Conservation (phyloP, 2,113 vertebrate species). For the Barbus barbus region DNA sequence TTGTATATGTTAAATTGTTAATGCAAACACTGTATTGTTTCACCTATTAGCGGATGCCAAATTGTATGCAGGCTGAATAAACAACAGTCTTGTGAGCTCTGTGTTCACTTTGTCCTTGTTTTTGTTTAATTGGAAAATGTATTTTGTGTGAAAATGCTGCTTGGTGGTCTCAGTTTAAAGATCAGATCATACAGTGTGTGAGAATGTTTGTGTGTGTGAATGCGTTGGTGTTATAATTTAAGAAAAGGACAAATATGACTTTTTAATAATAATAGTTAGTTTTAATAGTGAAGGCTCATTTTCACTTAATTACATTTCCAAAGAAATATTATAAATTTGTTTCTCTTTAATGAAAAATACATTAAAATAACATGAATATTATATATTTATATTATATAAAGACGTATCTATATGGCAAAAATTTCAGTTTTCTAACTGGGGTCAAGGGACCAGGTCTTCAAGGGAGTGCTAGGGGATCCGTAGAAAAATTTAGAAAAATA, state of each 20-base stretch:
- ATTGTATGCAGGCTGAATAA: neutral
- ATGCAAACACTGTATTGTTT: neutral
- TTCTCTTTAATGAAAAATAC: neutral
- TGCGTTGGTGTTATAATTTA: neutral
- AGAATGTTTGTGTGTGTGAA: neutral
- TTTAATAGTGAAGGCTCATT: neutral
- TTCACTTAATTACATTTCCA: neutral
- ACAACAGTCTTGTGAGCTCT: neutral
- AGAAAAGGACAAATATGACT: neutral
- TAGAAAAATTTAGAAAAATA: too few species aligned
- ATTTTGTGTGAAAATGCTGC: slow-evolving; percentile 3
- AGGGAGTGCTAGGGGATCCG: too few species aligned
- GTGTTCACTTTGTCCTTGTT: neutral
- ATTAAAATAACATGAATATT: neutral
- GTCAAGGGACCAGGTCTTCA: too few species aligned
- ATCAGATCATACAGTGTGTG: neutral
- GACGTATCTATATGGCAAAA: neutral
- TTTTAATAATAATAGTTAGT: neutral
- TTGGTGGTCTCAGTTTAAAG: neutral
- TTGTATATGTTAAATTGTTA: neutral
- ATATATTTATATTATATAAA: neutral
- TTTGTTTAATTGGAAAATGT: slow-evolving; percentile 7
- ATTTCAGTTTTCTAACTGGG: too few species aligned
- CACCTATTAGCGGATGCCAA: neutral
- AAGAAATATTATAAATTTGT: neutral